phyloP scores from a whole-genome alignment of 1,140 invertebrate species.

The Cydia splendana region DNA sequence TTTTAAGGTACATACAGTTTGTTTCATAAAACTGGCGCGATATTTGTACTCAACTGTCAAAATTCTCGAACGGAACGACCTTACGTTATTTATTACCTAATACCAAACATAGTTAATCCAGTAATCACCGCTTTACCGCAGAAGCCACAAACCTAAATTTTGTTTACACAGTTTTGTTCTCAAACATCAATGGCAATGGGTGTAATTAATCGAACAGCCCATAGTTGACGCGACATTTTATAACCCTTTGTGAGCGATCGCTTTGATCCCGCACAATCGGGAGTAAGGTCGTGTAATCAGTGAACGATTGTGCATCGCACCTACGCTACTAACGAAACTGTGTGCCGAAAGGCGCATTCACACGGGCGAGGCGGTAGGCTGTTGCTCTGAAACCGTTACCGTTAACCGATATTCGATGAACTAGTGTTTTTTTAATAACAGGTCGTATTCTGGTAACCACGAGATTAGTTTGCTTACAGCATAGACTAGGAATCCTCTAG shows the following conservation, averaged over 20 bases:
- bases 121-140: neutral
- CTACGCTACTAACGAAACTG: constrained; percentile 30
- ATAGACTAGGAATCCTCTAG: no score
- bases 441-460: neutral
- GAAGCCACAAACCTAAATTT: constrained; percentile 6
- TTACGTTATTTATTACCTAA: neutral
- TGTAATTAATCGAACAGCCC: constrained; percentile 28
- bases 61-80: neutral
- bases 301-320: constrained; percentile 47
- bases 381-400: no score
- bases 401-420: no score
- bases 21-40: no score
- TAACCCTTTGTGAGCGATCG: constrained; percentile 66
- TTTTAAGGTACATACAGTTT: no score
- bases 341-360: constrained; percentile 7
- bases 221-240: constrained; percentile 55
- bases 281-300: constrained; percentile 54
- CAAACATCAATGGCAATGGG: constrained; percentile 22
- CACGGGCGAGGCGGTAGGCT: neutral
- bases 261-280: constrained; percentile 61
- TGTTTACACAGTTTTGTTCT: constrained; percentile 20
- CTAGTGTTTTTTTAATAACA: no score
- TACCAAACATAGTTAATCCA: neutral
- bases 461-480: neutral
- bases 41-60: no score